Evolutionary conservation across 2,797 vertebrate species (phyloP).

Genomic region (Monodelphis domestica): DNA sequence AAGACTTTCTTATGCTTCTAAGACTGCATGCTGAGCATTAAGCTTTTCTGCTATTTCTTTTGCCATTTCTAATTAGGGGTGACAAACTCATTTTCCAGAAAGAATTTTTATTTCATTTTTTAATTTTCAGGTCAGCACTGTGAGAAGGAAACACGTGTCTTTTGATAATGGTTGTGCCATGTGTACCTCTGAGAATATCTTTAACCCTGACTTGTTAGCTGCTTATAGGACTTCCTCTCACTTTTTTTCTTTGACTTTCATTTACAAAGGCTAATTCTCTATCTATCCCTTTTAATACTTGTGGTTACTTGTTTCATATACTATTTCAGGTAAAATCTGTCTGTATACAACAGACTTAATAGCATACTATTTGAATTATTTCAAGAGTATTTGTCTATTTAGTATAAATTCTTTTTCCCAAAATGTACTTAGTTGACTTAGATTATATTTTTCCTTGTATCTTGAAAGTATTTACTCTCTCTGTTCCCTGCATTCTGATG

Average conservation of each 20-base stretch:
- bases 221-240: background rate
- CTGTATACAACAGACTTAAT: background rate
- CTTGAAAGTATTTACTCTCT: background rate
- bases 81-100: conserved; percentile 45
- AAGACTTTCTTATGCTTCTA: conserved; percentile 55
- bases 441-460: background rate
- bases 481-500: background rate
- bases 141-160: conserved; percentile 10
- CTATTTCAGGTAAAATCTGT: background rate
- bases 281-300: background rate
- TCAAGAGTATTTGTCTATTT: background rate
- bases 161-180: conserved; percentile 5
- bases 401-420: background rate
- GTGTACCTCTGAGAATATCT: background rate
- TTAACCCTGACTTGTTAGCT: background rate
- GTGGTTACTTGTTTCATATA: background rate
- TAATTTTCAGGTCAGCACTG: conserved; percentile 18
- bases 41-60: conserved; percentile 37
- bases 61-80: conserved; percentile 62
- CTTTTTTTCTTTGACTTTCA: background rate
- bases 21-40: conserved; percentile 52
- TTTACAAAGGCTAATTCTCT: background rate
- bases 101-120: conserved; percentile 50
- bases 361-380: background rate
- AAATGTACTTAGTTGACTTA: background rate